Percentiles rank a stretch among this genome's conserved stretches.
phyloP scores from a whole-genome alignment of 2,888 invertebrate genomes.

The Formica aserva region DNA sequence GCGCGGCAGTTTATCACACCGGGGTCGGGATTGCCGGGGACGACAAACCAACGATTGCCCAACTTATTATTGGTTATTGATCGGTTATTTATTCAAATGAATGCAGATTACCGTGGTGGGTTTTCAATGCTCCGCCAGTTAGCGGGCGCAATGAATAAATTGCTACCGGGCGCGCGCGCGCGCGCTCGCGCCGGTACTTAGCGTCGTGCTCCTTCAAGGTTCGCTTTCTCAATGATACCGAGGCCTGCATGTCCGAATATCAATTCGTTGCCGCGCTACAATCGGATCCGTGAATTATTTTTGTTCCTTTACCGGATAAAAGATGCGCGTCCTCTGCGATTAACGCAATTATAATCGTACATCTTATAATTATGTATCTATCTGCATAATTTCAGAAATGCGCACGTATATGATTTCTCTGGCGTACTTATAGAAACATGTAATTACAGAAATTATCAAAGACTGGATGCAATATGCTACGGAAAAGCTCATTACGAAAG shows the following conservation, averaged over 20 bases:
- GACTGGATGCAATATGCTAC: conserved; percentile 2
- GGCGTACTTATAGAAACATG: not conserved
- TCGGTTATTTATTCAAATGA: conserved; percentile 86
- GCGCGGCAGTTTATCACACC: conserved; percentile 78
- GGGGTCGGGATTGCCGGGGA: conserved; percentile 79
- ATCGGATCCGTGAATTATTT: conserved; percentile 41
- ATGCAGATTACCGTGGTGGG: conserved; percentile 85
- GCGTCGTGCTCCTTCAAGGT: conserved; percentile 71
- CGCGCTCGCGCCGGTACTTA: conserved; percentile 81
- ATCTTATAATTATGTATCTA: conserved; percentile 13
- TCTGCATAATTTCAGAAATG: conserved; percentile 5
- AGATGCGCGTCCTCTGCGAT: not conserved
- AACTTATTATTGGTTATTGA: conserved; percentile 86
- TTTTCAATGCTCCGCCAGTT: conserved; percentile 85
- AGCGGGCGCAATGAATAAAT: conserved; percentile 85
- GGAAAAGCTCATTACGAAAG: conserved; percentile 1
- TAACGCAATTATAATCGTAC: not conserved
- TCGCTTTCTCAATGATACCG: conserved; percentile 48
- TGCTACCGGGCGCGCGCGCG: conserved; percentile 84
- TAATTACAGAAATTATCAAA: conserved; percentile 19
- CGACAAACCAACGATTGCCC: conserved; percentile 84
- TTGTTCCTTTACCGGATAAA: not conserved
- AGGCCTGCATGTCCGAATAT: conserved; percentile 42
- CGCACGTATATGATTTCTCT: not conserved
- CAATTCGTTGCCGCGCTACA: conserved; percentile 10